These are phyloP conservation scores for Diarsia brunnea DNA, from an alignment of 2,888 invertebrate genomes.

Conservation along the genomic window DNA sequence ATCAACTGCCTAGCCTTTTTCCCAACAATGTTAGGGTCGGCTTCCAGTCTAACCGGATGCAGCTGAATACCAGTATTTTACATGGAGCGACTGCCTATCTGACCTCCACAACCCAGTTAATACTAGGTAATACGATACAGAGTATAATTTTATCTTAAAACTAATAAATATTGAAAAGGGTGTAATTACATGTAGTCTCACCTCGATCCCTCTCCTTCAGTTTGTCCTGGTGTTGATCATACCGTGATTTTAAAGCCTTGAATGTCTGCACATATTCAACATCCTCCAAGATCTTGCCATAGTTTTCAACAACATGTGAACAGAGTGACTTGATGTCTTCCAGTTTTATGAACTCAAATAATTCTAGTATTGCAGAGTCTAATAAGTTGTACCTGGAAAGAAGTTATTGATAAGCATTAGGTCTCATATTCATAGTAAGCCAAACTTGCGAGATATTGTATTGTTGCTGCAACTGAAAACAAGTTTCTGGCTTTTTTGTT, in stretches of 20 bases:
- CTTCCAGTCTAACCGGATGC: no score
- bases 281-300: slow-evolving; percentile 97
- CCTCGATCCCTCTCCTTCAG: slow-evolving; percentile 96
- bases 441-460: background rate
- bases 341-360: slow-evolving; percentile 99
- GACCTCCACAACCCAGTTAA: no score
- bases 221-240: slow-evolving; percentile 98
- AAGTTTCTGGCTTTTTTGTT: background rate
- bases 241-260: slow-evolving; percentile 96
- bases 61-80: no score
- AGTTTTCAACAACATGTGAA: slow-evolving; percentile 98
- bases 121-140: no score
- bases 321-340: slow-evolving; percentile 97
- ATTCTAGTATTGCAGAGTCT: slow-evolving; percentile 99
- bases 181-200: slow-evolving; percentile 70
- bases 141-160: slow-evolving; percentile 14
- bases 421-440: background rate
- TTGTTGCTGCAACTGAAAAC: background rate
- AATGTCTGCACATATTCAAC: slow-evolving; percentile 99
- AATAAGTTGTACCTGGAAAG: slow-evolving; percentile 96
- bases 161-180: slow-evolving; percentile 53
- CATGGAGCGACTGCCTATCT: no score
- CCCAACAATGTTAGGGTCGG: no score
- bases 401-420: background rate
- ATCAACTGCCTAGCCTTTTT: no score